Evolutionary conservation across 2,888 invertebrate species (phyloP).

Genomic region (Bombylius discolor): DNA sequence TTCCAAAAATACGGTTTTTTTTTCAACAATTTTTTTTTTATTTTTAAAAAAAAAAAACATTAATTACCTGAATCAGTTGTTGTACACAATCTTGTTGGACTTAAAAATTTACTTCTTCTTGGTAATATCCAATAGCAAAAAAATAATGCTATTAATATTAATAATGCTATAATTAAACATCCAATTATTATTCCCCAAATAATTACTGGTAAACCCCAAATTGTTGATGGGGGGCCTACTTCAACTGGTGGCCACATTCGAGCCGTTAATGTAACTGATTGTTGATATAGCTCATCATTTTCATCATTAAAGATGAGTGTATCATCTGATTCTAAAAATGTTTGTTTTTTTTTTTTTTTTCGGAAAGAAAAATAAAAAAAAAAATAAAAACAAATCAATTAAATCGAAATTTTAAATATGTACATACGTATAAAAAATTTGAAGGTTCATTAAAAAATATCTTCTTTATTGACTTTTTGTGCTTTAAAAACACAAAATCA

Average conservation of each 20-base stretch:
- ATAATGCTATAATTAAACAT: slow-evolving; percentile 12
- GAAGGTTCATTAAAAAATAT: too few relatives aligned
- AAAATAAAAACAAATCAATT: too few relatives aligned
- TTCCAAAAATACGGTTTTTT: neutral
- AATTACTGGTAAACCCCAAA: slow-evolving; percentile 16
- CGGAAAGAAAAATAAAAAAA: too few relatives aligned
- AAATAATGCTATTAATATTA: slow-evolving; percentile 13
- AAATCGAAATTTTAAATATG: too few relatives aligned
- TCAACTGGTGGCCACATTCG: slow-evolving; percentile 27
- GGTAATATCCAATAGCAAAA: slow-evolving; percentile 17
- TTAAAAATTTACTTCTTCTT: slow-evolving; percentile 15
- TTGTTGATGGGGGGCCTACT: slow-evolving; percentile 16
- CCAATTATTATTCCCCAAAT: slow-evolving; percentile 16
- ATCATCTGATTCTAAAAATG: neutral
- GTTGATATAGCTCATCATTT: slow-evolving; percentile 24
- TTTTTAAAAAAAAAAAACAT: neutral
- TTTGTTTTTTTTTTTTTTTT: too few relatives aligned
- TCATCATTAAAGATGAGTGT: slow-evolving; percentile 12
- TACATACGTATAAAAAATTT: too few relatives aligned
- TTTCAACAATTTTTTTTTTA: neutral
- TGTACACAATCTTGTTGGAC: slow-evolving; percentile 12
- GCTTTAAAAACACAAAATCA: too few relatives aligned
- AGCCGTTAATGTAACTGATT: slow-evolving; percentile 31
- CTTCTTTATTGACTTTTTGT: too few relatives aligned
- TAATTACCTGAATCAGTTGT: slow-evolving; percentile 13